phyloP scores from a whole-genome alignment of 1,140 invertebrate species.

The Bombus impatiens region DNA sequence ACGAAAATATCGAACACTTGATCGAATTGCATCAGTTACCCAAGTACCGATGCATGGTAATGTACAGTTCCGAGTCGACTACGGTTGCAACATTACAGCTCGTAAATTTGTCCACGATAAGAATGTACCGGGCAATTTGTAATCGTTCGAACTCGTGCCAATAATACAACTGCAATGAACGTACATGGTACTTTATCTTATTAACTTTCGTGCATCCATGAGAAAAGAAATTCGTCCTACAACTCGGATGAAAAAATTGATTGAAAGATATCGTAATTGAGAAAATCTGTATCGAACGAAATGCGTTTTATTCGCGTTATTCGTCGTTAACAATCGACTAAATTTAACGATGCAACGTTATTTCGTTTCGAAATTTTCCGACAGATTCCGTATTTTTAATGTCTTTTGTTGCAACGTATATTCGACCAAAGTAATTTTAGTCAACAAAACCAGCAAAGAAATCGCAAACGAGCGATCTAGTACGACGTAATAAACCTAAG shows the following conservation, averaged over 20 bases:
- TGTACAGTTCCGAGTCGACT: background rate
- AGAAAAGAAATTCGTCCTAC: background rate
- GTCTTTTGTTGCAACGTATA: background rate
- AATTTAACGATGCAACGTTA: too few species aligned
- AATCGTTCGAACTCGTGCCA: background rate
- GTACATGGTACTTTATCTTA: background rate
- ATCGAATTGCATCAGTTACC: background rate
- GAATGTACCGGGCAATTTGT: background rate
- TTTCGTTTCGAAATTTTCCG: background rate
- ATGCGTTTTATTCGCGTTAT: too few species aligned
- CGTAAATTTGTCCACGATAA: conserved; percentile 16
- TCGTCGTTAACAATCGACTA: too few species aligned
- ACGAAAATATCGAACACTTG: too few species aligned
- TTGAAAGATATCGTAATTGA: background rate
- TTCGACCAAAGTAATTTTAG: background rate
- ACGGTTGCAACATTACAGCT: conserved; percentile 5
- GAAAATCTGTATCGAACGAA: fast-evolving
- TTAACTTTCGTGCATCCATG: too few species aligned
- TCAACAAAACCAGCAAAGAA: background rate
- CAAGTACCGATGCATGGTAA: too few species aligned
- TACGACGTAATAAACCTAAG: background rate
- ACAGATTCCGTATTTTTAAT: background rate
- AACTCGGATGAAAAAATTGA: background rate
- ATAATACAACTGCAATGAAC: background rate
- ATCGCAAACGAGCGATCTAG: too few species aligned